Percentiles rank a stretch among this genome's conserved stretches.
Conservation (phyloP, 2,888 invertebrate genomes). For the Pristionchus entomophagus region DNA sequence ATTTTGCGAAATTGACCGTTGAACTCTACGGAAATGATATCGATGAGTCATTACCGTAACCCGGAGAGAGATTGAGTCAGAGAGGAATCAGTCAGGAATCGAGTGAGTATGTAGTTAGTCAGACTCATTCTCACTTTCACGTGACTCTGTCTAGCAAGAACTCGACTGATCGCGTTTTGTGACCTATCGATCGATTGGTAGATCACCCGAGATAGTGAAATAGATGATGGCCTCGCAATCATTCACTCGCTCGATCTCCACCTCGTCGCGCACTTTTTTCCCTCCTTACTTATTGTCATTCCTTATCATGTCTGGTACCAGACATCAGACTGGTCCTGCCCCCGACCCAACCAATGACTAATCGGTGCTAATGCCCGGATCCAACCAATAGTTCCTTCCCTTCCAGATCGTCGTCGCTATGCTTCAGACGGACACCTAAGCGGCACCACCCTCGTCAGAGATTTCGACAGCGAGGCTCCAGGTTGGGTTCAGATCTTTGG, state of each 20-base stretch:
- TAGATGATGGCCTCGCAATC: neutral
- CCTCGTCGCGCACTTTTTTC: neutral
- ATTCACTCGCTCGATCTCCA: neutral
- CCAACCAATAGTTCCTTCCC: neutral
- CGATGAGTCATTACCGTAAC: constrained; percentile 26
- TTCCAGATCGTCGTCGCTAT: constrained; percentile 9
- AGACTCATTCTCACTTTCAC: neutral
- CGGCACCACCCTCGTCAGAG: neutral
- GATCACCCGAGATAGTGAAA: neutral
- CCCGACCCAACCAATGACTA: no score
- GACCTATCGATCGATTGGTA: neutral
- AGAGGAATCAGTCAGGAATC: neutral
- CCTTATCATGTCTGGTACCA: neutral
- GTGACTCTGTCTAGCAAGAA: neutral
- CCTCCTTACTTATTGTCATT: neutral
- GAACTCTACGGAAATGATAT: constrained; percentile 17
- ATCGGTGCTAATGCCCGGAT: no score
- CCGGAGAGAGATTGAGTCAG: neutral
- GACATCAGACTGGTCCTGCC: no score
- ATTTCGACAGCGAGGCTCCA: constrained; percentile 38
- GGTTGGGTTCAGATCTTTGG: neutral
- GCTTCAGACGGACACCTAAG: constrained; percentile 17
- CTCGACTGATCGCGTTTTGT: neutral
- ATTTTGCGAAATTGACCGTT: constrained; percentile 17
- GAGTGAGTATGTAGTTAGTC: neutral